Conservation (phyloP, 2,888 invertebrate species). For the Stenodera caucasica region DNA sequence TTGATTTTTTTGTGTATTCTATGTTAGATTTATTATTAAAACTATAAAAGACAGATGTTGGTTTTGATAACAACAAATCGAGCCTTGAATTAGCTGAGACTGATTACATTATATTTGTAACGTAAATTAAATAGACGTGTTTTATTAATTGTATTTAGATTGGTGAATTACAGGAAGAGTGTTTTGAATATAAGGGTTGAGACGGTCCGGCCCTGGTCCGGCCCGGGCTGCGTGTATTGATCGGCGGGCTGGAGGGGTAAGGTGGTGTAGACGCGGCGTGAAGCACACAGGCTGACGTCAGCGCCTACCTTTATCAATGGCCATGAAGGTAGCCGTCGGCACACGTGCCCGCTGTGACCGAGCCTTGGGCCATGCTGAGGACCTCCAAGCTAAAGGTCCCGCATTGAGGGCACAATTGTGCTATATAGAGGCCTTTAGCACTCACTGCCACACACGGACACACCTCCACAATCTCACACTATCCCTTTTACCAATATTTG, state of each 20-base stretch:
- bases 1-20: neutral
- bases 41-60: neutral
- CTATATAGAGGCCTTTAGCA: constrained; percentile 17
- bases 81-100: neutral
- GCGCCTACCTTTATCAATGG: constrained; percentile 55
- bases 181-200: neutral
- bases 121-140: no score
- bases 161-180: neutral
- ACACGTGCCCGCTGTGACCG: constrained; percentile 53
- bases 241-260: constrained; percentile 22
- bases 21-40: neutral
- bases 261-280: constrained; percentile 21
- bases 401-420: constrained; percentile 24
- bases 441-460: constrained; percentile 42
- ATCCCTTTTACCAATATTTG: constrained; percentile 38
- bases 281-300: constrained; percentile 42
- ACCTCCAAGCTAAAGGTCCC: constrained; percentile 17
- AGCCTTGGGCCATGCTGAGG: constrained; percentile 40
- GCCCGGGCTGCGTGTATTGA: constrained; percentile 27
- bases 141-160: neutral
- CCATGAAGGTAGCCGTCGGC: constrained; percentile 54
- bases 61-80: neutral
- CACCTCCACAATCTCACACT: constrained; percentile 43
- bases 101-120: neutral
- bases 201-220: constrained; percentile 18